Evolutionary conservation across 2,797 vertebrate genomes (phyloP), one percentile per base, ranked within the genome.

Genomic region (Phataginus tricuspis): DNA sequence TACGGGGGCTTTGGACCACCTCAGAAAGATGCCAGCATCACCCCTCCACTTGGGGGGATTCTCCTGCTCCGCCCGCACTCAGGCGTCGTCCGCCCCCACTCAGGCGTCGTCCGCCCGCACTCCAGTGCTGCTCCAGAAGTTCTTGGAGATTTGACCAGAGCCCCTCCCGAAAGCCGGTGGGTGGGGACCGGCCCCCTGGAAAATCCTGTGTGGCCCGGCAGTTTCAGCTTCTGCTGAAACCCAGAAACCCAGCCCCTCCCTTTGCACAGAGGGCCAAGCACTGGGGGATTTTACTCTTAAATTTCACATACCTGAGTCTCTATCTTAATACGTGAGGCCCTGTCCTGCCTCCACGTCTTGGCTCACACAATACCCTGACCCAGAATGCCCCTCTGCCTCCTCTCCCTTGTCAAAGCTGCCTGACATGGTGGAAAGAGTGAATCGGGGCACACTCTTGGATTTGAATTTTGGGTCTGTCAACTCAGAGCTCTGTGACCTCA

Each of bases 161-260:
- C 23, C 68, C 85, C 72, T 89, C 66, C 79, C 12, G 31, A 83
- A n/a, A 94, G 90, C 79, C 34, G 53, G 96, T 97, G 96, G 95
- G 96, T 94, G 97, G 97, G 93, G 94, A 42, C 95, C 55, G 87
- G 55, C 77, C 94, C 83, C 64, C 53, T 16, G 84, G 68, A 84
- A 96, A 90, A 55, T 64, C 84, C 79, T 49, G 66, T 15, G 3
- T 11, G 11, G 66, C 86, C 64, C 42, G 31, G 90, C 90, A 71
- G 63, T 91, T 95, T 86, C 86, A 53, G 37, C 96, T 90, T 42
- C 72, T 13, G 10, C 34, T 53, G 71, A 90, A 78, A 61, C 63
- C 68, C 61, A 9, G 59, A 91, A 71, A 45, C 39, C 61, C 25
- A 86, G 55, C 29, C 29, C 74, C 6, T 61, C 11, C 19, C 25